Base-by-base conservation (phyloP, 1,140 invertebrate genomes). In the Drosophila watanabei region DNA sequence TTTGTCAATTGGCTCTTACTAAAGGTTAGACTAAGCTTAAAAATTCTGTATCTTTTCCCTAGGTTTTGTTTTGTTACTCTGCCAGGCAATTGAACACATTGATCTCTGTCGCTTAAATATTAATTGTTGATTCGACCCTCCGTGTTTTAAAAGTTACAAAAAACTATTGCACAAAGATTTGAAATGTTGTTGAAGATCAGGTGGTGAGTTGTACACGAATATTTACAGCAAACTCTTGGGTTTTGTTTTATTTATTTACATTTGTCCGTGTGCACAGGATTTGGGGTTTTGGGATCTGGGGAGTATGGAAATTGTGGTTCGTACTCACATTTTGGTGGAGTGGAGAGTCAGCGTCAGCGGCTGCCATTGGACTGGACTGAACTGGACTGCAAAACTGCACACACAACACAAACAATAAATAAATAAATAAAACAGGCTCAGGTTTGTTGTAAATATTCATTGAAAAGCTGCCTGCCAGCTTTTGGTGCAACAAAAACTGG, bases 371-470 rank as follows among this genome's bases (percentile, higher is more conserved):
- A 41, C 24, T 32, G 43, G 33, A 20, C 41, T 61, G 30, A 32
- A 46, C 63, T 59, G 60, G 10, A 66, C 56, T 52, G 45, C 70
- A 39, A 39, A 46, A 60, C 66, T 46, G 62, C 57, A 70, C 60
- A 52, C 73, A 52, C 51, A 59, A 30, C 54, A 39, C 54, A 57
- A 39, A n/a, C 46, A 52, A 81, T 78, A 86, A 51, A 70, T 54
- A 80, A 89, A 89, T 89, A 89, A 89, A 52, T 52, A 33, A 52
- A 89, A 89, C 87, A 90, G 87, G 77, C 59, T 33, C 24, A 56
- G 72, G 72, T 75, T 80, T 75, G 79, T 82, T 89, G 86, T 89
- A 86, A 91, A 89, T 89, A 91, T 86, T 81, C 68, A 70, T 86
- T 57, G 54, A 57, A 90, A 89, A 86, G 68, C 73, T 79, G 51